These are phyloP conservation scores for Mesorhabditis sp. DNA, from an alignment of 2,888 invertebrate species.

Conservation along the genomic window DNA sequence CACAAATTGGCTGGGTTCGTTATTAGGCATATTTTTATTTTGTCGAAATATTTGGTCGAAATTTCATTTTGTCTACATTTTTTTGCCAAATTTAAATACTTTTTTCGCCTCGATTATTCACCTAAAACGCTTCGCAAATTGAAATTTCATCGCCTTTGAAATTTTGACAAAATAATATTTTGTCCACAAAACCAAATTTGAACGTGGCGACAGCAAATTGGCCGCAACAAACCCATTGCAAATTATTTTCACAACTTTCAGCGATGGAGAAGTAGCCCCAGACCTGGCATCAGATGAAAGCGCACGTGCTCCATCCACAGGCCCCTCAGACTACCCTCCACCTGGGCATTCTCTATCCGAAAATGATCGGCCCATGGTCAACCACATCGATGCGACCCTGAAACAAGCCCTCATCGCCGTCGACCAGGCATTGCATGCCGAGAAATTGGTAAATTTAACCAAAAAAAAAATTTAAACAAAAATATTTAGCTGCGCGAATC, in stretches of 20 bases:
- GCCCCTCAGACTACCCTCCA: background rate
- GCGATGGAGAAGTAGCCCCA: background rate
- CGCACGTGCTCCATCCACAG: background rate
- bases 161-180: no score
- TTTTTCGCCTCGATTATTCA: background rate
- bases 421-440: conserved; percentile 6
- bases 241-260: background rate
- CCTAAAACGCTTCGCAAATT: background rate
- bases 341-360: background rate
- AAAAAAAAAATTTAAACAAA: no score
- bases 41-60: no score
- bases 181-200: no score
- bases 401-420: conserved; percentile 2
- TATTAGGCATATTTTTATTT: no score
- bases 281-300: conserved; percentile 6
- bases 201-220: no score
- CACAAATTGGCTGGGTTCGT: background rate
- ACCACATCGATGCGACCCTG: background rate
- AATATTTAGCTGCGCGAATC: background rate
- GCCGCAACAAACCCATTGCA: no score
- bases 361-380: background rate
- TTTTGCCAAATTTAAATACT: background rate
- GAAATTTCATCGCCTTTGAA: background rate
- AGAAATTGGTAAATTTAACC: background rate
- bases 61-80: no score